Conservation (phyloP, 2,888 invertebrate species). For the Chorisops tibialis region DNA sequence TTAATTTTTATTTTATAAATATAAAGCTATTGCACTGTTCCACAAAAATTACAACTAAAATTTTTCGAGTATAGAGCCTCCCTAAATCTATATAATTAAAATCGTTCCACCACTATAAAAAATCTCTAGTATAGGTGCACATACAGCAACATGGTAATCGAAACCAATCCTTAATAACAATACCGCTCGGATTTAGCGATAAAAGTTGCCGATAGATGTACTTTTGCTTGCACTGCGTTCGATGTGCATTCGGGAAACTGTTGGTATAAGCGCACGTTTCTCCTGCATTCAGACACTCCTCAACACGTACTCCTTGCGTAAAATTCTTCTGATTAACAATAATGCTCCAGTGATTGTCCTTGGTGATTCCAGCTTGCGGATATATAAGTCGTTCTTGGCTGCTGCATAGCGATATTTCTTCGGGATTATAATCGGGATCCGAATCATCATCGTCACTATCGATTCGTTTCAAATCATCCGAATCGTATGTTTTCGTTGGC, state of each 20-base stretch:
- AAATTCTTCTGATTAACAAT: constrained; percentile 66
- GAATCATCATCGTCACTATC: constrained; percentile 53
- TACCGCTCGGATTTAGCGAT: constrained; percentile 50
- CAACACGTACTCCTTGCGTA: constrained; percentile 69
- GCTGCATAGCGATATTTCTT: constrained; percentile 50
- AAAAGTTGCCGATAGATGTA: constrained; percentile 56
- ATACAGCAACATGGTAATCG: constrained; percentile 68
- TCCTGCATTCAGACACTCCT: constrained; percentile 61
- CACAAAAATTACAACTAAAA: too few relatives aligned
- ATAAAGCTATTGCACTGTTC: too few relatives aligned
- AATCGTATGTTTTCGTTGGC: too few relatives aligned
- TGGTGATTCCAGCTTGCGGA: constrained; percentile 61
- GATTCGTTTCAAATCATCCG: constrained; percentile 47
- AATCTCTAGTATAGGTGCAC: constrained; percentile 49
- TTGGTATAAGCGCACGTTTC: constrained; percentile 55
- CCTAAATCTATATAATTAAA: too few relatives aligned
- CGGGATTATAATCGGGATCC: too few relatives aligned
- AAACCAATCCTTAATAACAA: constrained; percentile 53
- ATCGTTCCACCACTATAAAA: too few relatives aligned
- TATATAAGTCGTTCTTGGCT: constrained; percentile 53
- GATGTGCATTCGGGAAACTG: constrained; percentile 54
- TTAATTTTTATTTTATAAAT: too few relatives aligned
- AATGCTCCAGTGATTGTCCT: constrained; percentile 62
- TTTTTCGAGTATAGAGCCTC: too few relatives aligned
- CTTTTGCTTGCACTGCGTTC: constrained; percentile 60